Evolutionary conservation across 1,140 invertebrate genomes (phyloP).

Genomic region (Mycetomoellerius zeteki): DNA sequence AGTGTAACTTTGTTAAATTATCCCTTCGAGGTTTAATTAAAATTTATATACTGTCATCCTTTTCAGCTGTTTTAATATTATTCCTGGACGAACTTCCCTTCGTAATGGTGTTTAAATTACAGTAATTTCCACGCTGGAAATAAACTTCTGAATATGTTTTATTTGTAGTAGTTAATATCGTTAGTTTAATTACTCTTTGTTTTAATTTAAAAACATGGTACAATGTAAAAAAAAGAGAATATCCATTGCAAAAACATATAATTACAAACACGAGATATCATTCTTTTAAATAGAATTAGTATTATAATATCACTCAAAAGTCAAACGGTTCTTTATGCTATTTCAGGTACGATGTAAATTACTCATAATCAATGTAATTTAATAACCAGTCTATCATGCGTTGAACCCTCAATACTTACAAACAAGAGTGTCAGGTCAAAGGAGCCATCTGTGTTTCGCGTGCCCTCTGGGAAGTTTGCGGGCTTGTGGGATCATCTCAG

Average conservation of each 20-base stretch:
- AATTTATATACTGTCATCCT: slow-evolving; percentile 1
- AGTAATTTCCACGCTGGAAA: background rate
- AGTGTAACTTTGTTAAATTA: slow-evolving; percentile 43
- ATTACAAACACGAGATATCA: background rate
- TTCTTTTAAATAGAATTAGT: background rate
- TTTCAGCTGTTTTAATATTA: slow-evolving; percentile 15
- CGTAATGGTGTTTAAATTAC: slow-evolving; percentile 22
- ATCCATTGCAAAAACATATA: background rate
- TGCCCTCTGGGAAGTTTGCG: background rate
- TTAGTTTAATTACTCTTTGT: slow-evolving; percentile 25
- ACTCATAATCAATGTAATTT: background rate
- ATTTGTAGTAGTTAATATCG: slow-evolving; percentile 11
- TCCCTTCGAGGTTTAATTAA: slow-evolving; percentile 13
- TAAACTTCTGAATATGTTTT: background rate
- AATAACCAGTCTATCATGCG: too few species aligned
- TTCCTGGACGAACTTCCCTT: background rate
- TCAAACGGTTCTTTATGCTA: background rate
- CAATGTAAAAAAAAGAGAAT: background rate
- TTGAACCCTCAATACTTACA: background rate
- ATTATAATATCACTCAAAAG: background rate
- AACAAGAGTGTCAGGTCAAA: background rate
- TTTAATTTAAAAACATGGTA: background rate
- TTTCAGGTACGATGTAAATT: background rate
- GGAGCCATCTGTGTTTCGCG: background rate
- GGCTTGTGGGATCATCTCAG: background rate